Percentiles rank a stretch among this genome's conserved stretches.
Evolutionary conservation across 2,888 invertebrate genomes (phyloP).

Genomic region (Bellardia bayeri): DNA sequence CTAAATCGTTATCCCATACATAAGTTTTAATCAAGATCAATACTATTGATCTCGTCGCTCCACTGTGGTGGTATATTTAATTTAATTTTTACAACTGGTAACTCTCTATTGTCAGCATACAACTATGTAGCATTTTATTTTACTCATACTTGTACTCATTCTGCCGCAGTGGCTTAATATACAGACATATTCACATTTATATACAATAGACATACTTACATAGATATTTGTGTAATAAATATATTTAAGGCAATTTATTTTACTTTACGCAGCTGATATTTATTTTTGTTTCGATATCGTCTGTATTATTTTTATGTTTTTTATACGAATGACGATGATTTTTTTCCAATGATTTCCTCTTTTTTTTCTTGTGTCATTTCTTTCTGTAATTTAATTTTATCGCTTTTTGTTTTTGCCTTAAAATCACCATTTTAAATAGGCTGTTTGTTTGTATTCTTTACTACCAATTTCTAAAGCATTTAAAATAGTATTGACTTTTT

Average conservation of each 20-base stretch:
- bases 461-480: background rate
- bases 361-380: background rate
- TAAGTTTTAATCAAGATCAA: too few relatives aligned
- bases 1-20: too few relatives aligned
- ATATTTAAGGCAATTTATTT: conserved; percentile 34
- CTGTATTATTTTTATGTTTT: background rate
- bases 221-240: conserved; percentile 11
- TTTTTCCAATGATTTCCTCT: background rate
- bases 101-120: background rate
- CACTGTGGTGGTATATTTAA: too few relatives aligned
- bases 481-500: background rate
- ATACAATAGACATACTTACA: background rate
- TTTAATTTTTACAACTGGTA: background rate
- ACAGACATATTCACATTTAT: background rate
- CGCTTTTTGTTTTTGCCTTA: background rate
- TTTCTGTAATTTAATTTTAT: conserved; percentile 26
- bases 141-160: conserved; percentile 2
- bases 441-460: background rate
- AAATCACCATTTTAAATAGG: background rate
- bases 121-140: background rate
- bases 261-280: conserved; percentile 22
- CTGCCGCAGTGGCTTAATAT: background rate
- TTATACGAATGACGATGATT: background rate
- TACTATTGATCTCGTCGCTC: too few relatives aligned
- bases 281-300: background rate